phyloP scores from a whole-genome alignment of 2,113 vertebrate species.

The Ptychochromis oligacanthus region DNA sequence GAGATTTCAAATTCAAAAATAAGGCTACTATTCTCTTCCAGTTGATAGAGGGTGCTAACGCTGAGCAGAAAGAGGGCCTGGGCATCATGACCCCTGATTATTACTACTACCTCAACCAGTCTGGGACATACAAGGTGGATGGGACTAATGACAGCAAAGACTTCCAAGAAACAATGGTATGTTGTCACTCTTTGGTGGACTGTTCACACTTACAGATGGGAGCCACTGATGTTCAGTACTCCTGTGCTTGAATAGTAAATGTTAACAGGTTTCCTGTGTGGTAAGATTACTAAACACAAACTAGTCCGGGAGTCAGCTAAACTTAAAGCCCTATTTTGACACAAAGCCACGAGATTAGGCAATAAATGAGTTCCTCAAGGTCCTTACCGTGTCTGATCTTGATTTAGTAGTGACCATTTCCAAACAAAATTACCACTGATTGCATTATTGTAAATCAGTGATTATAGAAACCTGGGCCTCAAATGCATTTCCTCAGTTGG shows the following conservation, averaged over 20 bases:
- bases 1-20: not conserved
- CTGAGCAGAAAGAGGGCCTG: constrained; percentile 88
- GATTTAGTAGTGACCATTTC: too few species aligned
- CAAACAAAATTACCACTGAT: too few species aligned
- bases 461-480: not conserved
- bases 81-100: constrained; percentile 94
- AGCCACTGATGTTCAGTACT: not conserved
- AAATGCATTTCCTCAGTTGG: not conserved
- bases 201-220: not conserved
- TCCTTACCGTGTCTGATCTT: too few species aligned
- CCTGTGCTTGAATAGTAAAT: not conserved
- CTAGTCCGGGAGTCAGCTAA: too few species aligned
- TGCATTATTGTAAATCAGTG: too few species aligned
- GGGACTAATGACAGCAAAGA: constrained; percentile 91
- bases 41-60: constrained; percentile 89
- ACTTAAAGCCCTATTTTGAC: not conserved
- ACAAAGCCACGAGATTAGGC: not conserved
- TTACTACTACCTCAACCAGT: constrained; percentile 96
- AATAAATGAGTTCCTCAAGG: too few species aligned
- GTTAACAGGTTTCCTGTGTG: not conserved
- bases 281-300: too few species aligned
- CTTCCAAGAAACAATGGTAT: constrained; percentile 92
- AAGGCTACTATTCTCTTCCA: constrained; percentile 52
- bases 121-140: constrained; percentile 93
- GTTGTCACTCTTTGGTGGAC: not conserved